phyloP scores from a whole-genome alignment of 2,113 vertebrate genomes.

The Seriola rivoliana region DNA sequence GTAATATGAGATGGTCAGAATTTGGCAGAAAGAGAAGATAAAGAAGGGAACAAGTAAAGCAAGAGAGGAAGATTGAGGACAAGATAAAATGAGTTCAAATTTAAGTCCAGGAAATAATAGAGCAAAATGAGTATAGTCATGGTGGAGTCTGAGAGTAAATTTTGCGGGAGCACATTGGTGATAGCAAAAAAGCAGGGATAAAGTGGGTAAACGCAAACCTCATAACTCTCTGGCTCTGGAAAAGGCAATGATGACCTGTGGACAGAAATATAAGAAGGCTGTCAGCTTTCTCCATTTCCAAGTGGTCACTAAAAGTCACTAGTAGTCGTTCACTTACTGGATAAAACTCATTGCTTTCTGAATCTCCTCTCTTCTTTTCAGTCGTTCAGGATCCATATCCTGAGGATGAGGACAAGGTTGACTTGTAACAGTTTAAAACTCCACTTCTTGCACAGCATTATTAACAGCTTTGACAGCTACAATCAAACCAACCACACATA shows the following conservation, averaged over 20 bases:
- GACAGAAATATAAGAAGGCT: conserved; percentile 26
- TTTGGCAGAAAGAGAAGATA: neutral
- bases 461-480: conserved; percentile 9
- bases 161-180: neutral
- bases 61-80: neutral
- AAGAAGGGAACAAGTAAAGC: neutral
- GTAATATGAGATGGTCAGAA: neutral
- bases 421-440: conserved; percentile 14
- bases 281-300: neutral
- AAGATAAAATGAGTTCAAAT: neutral
- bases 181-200: neutral
- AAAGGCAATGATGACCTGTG: conserved; percentile 95
- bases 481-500: neutral
- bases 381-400: conserved; percentile 91
- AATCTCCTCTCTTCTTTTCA: conserved; percentile 96
- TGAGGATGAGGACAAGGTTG: conserved; percentile 34
- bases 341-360: conserved; percentile 98
- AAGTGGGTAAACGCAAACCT: conserved; percentile 82
- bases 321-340: conserved; percentile 87
- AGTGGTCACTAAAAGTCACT: too few relatives aligned
- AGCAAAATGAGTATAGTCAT: neutral
- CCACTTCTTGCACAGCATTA: neutral
- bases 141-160: neutral
- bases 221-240: conserved; percentile 93
- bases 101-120: neutral